Evolutionary conservation across 2,888 invertebrate species (phyloP).

Genomic region (Acrobasis suavella): DNA sequence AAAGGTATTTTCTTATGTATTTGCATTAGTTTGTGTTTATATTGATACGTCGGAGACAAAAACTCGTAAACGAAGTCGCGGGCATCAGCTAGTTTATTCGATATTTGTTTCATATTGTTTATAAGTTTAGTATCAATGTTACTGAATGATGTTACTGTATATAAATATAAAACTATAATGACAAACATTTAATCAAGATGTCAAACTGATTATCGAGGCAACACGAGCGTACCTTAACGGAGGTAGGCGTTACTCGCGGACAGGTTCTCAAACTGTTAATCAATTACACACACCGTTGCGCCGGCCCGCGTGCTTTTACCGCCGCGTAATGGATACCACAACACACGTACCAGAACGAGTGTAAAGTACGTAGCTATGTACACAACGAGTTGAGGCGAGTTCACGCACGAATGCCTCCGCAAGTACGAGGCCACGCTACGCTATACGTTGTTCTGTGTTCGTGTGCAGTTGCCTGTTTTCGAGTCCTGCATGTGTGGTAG

Average conservation of each 20-base stretch:
- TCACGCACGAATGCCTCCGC: conserved; percentile 71
- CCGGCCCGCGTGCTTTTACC: conserved; percentile 63
- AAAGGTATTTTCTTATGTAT: too few relatives aligned
- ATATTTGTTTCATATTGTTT: too few relatives aligned
- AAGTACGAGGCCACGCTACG: conserved; percentile 59
- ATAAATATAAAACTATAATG: conserved; percentile 12
- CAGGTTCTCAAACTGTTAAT: conserved; percentile 73
- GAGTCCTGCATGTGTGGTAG: conserved; percentile 53
- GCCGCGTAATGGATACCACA: conserved; percentile 74
- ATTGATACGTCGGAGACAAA: too few relatives aligned
- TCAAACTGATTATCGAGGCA: conserved; percentile 45
- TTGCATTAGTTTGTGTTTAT: too few relatives aligned
- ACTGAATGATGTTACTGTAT: too few relatives aligned
- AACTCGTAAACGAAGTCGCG: too few relatives aligned
- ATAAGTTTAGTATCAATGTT: neutral
- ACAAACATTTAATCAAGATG: conserved; percentile 60
- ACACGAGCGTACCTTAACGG: conserved; percentile 29
- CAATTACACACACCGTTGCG: conserved; percentile 75
- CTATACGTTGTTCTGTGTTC: conserved; percentile 45
- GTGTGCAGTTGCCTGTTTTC: conserved; percentile 54
- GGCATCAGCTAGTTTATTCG: too few relatives aligned
- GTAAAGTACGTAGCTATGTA: conserved; percentile 41
- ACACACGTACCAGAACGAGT: conserved; percentile 58
- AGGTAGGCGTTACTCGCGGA: conserved; percentile 45
- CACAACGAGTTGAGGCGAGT: conserved; percentile 50